Conservation (phyloP, 2,797 vertebrate genomes). For the Sitta carolinensis region DNA sequence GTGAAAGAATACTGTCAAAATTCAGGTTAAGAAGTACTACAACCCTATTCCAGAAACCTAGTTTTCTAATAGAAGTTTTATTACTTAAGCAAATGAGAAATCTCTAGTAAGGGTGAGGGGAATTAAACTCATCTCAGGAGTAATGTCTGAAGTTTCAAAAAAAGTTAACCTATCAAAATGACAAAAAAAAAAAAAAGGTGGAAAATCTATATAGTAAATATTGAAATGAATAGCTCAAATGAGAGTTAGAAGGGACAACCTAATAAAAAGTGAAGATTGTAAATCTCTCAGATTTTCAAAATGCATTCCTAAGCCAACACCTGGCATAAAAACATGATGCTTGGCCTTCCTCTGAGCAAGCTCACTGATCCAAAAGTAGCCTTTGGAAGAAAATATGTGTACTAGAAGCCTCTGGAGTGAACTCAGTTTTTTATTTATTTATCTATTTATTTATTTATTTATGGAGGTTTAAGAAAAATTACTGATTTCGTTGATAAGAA, state of each 20-base stretch:
- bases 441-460: too few relatives aligned
- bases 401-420: background rate
- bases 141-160: background rate
- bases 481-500: background rate
- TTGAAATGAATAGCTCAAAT: background rate
- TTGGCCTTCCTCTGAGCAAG: background rate
- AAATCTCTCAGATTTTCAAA: background rate
- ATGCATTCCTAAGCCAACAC: background rate
- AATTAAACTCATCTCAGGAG: background rate
- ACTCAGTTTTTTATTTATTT: background rate
- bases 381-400: background rate
- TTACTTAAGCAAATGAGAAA: background rate
- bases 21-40: background rate
- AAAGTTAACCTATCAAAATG: background rate
- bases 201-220: background rate
- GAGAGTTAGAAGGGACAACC: background rate
- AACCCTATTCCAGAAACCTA: background rate
- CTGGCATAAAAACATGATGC: background rate
- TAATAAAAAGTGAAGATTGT: background rate
- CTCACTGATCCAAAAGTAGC: background rate
- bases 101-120: background rate
- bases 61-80: background rate
- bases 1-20: background rate
- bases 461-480: background rate
- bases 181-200: background rate